Evolutionary conservation across 2,797 vertebrate species (phyloP), one percentile per base, ranked within the genome.

Genomic region (Mionectes olivaceus): DNA sequence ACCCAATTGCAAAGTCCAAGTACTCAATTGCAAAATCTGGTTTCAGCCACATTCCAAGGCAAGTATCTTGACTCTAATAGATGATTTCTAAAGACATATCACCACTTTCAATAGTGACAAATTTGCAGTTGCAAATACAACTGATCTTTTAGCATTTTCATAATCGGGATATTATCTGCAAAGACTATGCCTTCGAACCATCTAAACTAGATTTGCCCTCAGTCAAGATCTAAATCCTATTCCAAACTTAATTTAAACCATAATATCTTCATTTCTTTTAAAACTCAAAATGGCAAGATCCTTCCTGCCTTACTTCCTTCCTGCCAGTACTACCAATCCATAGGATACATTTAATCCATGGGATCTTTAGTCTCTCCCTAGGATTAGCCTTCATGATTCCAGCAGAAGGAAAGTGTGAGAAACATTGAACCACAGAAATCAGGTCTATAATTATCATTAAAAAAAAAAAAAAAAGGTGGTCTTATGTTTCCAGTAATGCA

Each of bases 401-500:
- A 82, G 71, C 46, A 96, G 69, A 83, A 94, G 82, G 59, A 47
- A 94, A 89, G 57, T 44, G 9, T 79, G 80, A 78, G 50, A 90
- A 95, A 93, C 61, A 94, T 46, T 37, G 41, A 89, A 92, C 9
- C 22, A 57, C 41, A 73, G 16, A 86, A 82, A 88, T 24, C 14
- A 47, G 24, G n/a, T 49, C 49, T 64, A 67, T n/a, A 90, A 79
- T 47, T 49, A 35, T n/a, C 22, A 44, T 74, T 57, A 76, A 91
- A 87, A 39, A 39, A 39, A 39, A 39, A 39, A 39, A 39, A 13
- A 39, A 77, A 61, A 19, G n/a, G 13, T 83, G 33, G 32, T 57
- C 83, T 79, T 76, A 43, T 52, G 33, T 65, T 82, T 68, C n/a
- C 68, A 87, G 76, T 52, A 61, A 61, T 24, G 13, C 41, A 64